Evolutionary conservation across 2,888 invertebrate species (phyloP), one percentile per base, ranked within the genome.

Genomic region (Yponomeuta cagnagella): DNA sequence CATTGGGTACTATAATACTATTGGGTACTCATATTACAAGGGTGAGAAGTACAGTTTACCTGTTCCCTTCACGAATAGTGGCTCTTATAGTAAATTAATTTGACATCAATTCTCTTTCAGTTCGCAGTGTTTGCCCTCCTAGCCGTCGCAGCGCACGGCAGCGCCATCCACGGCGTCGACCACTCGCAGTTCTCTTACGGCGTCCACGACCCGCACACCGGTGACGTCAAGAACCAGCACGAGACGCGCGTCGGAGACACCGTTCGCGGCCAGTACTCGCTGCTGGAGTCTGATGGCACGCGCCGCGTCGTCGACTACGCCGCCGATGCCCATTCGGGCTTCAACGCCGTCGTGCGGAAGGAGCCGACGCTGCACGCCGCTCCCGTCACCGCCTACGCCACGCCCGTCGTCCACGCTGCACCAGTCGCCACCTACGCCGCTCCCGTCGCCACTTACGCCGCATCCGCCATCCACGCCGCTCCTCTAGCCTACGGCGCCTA

Each of bases 171-270:
- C 73, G 72, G 74, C 63, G 86, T 77, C 33, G 86, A 87, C 80
- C 88, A 88, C 83, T 84, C 80, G 77, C 90, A 88, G 83, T 91
- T 90, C 85, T 88, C 90, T 5, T 91, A 91, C 76, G 89, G 89
- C 68, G 91, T 91, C 71, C 82, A 88, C 48, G 91, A 91, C 82
- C 91, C 90, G 43, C 86, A 90, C 83, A 91, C 91, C 80, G 91
- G 91, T 64, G 91, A 91, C 76, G 88, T 89, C 74, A 91, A 91
- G 86, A 87, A 86, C 85, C 95, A 95, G 85, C 93, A 93, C 74
- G 95, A 95, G 88, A 93, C 93, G 72, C 93, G 95, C 73, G 87
- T 90, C 74, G 95, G 95, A n/a, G 94, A 94, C 84, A 92, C 92
- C 76, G 95, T 95, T 67, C 93, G 93, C 74, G 91, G 91, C 73